Percentiles rank a stretch among this genome's conserved stretches.
These are phyloP conservation scores for Coryphaenoides rupestris DNA, from an alignment of 2,113 vertebrate species.

Conservation along the genomic window DNA sequence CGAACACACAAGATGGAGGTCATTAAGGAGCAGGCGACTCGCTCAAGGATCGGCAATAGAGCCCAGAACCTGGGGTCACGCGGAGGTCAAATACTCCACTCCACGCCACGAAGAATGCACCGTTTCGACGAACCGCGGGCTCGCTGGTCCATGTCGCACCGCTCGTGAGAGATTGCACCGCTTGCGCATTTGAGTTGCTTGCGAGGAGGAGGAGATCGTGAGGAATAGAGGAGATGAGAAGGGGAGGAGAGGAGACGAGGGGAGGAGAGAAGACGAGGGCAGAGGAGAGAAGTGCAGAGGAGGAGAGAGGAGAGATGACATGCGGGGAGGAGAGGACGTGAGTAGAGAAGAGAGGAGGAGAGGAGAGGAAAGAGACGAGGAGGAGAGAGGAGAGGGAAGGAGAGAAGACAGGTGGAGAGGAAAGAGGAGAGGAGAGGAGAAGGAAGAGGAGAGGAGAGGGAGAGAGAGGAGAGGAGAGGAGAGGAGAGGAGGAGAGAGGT, in stretches of 20 bases:
- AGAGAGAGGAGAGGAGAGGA: slow-evolving; percentile 11
- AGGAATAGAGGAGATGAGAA: background rate
- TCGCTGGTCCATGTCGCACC: background rate
- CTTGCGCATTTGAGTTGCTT: background rate
- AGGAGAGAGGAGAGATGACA: background rate
- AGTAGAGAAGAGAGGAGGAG: background rate
- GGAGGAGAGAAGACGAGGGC: slow-evolving; percentile 5
- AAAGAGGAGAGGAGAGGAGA: background rate
- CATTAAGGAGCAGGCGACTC: background rate
- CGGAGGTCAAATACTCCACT: too few relatives aligned
- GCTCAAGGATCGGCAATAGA: too few relatives aligned
- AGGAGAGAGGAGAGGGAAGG: background rate
- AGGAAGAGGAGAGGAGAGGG: background rate
- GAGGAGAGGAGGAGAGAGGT: background rate
- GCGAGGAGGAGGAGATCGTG: background rate
- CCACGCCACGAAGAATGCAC: too few relatives aligned
- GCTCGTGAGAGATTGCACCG: background rate
- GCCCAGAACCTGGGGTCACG: too few relatives aligned
- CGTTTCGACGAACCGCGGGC: too few relatives aligned
- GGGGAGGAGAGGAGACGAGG: background rate
- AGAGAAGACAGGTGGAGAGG: background rate
- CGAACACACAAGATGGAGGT: background rate
- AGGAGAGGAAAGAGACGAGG: background rate
- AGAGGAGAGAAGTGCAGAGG: background rate
- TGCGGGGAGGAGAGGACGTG: background rate